A percentile compares a stretch with the other conserved stretches of the same genome.
Conservation (phyloP, 2,113 vertebrate genomes). For the Mirounga angustirostris region DNA sequence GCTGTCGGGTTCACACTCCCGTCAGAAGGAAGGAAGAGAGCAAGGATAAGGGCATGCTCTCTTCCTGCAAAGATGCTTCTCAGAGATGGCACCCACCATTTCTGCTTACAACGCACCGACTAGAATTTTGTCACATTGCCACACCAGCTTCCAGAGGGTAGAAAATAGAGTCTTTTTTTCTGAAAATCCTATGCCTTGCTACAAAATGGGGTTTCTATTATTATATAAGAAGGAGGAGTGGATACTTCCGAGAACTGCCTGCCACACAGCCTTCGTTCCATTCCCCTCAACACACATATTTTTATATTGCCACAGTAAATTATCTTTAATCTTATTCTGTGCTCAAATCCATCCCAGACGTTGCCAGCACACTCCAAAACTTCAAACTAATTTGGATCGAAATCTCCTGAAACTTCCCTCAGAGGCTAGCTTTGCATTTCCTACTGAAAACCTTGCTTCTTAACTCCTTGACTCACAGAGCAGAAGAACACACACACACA, state of each 20-base stretch:
- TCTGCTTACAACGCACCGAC: background rate
- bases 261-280: background rate
- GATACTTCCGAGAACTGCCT: background rate
- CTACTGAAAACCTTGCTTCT: background rate
- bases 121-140: background rate
- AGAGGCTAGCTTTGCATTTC: background rate
- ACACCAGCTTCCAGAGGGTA: background rate
- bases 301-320: background rate
- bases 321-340: background rate
- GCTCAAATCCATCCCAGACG: background rate
- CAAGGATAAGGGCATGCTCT: rapidly evolving
- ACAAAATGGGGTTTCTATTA: background rate
- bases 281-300: background rate
- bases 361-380: background rate
- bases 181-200: background rate
- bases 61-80: background rate
- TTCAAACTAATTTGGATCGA: background rate
- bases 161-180: background rate
- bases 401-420: background rate
- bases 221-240: background rate
- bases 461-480: background rate
- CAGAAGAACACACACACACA: background rate
- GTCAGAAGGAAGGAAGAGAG: background rate
- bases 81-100: background rate
- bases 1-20: background rate